Percentiles rank a stretch among this genome's conserved stretches.
Conservation (phyloP, 2,888 invertebrate genomes). For the Clitarchus hookeri region DNA sequence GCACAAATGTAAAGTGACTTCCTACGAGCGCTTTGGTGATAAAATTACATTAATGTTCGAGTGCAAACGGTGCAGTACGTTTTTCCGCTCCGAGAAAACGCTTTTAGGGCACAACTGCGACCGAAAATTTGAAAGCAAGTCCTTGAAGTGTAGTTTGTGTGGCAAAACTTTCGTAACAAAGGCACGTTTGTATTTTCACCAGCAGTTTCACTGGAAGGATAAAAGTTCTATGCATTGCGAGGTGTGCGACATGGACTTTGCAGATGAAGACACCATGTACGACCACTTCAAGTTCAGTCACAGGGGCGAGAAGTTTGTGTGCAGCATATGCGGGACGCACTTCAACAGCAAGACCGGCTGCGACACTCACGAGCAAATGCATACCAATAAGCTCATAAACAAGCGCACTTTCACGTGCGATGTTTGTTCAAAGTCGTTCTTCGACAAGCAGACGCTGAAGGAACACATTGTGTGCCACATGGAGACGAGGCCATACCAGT, state of each 20-base stretch:
- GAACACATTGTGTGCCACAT: slow-evolving; percentile 60
- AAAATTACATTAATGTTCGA: slow-evolving; percentile 42
- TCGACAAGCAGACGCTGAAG: slow-evolving; percentile 60
- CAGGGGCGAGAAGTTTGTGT: slow-evolving; percentile 39
- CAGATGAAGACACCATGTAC: slow-evolving; percentile 58
- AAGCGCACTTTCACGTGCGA: slow-evolving; percentile 57
- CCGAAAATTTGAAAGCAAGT: not conserved
- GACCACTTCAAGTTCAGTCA: slow-evolving; percentile 54
- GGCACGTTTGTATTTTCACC: slow-evolving; percentile 60
- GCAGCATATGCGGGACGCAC: slow-evolving; percentile 41
- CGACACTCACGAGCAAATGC: slow-evolving; percentile 59
- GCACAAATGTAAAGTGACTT: not conserved
- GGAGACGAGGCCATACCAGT: slow-evolving; percentile 61
- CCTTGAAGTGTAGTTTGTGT: slow-evolving; percentile 49
- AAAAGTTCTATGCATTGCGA: slow-evolving; percentile 29
- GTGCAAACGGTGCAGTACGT: slow-evolving; percentile 53
- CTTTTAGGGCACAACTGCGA: not conserved
- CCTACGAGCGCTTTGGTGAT: slow-evolving; percentile 10
- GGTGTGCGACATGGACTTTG: slow-evolving; percentile 46
- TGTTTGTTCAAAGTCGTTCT: slow-evolving; percentile 59
- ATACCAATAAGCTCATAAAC: slow-evolving; percentile 54
- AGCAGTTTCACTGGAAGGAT: slow-evolving; percentile 53
- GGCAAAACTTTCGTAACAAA: slow-evolving; percentile 59
- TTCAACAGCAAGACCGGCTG: slow-evolving; percentile 46
- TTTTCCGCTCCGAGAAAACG: slow-evolving; percentile 53